phyloP scores from a whole-genome alignment of 2,113 vertebrate genomes.

The Tylochromis polylepis region DNA sequence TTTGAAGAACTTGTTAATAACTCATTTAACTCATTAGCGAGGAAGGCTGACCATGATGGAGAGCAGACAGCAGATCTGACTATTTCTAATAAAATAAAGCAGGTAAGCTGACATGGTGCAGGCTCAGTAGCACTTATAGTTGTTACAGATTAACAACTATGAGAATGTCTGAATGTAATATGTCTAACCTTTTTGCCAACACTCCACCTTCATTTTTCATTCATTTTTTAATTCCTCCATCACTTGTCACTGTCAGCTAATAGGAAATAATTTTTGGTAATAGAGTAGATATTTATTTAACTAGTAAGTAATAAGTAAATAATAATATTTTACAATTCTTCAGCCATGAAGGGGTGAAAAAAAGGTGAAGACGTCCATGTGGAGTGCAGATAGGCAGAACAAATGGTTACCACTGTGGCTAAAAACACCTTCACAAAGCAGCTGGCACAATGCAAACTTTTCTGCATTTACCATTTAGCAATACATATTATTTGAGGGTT shows the following conservation, averaged over 20 bases:
- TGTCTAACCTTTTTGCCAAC: neutral
- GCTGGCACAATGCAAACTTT: neutral
- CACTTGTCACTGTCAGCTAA: no score
- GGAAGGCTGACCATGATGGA: neutral
- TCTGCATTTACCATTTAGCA: neutral
- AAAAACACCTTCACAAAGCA: neutral
- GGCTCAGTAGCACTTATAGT: neutral
- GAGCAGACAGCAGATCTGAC: neutral
- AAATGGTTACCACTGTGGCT: accelerated
- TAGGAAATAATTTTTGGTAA: no score
- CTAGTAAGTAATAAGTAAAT: no score
- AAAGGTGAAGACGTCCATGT: neutral
- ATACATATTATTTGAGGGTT: neutral
- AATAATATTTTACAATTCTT: no score
- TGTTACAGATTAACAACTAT: neutral
- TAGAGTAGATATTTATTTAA: no score
- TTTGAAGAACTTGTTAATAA: neutral
- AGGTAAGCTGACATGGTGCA: neutral
- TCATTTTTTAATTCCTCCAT: no score
- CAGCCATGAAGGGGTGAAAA: no score
- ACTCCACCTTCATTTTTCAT: neutral
- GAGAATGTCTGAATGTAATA: neutral
- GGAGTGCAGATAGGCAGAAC: neutral
- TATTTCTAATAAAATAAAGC: neutral
- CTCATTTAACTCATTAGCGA: neutral